Percentiles rank a stretch among this genome's conserved stretches.
Conservation (phyloP, 2,113 vertebrate genomes). For the Taurulus bubalis region DNA sequence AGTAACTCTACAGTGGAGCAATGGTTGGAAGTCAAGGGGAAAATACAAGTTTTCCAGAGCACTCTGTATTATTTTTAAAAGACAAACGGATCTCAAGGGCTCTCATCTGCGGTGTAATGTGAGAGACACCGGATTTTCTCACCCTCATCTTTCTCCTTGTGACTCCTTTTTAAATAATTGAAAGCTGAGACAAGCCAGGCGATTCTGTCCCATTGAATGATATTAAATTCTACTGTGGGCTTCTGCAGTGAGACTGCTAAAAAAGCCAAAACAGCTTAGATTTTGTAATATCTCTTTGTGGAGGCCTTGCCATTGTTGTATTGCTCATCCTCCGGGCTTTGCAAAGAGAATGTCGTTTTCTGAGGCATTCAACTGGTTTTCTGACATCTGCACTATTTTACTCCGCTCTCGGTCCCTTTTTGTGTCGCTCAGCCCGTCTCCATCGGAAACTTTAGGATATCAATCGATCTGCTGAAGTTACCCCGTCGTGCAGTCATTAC, state of each 20-base stretch:
- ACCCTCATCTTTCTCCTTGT: slow-evolving; percentile 59
- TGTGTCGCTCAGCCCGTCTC: slow-evolving; percentile 25
- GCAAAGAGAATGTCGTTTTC: slow-evolving; percentile 50
- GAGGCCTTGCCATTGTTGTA: slow-evolving; percentile 52
- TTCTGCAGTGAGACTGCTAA: slow-evolving; percentile 52
- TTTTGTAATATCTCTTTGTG: slow-evolving; percentile 57
- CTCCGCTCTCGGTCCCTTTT: slow-evolving; percentile 36
- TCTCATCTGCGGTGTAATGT: slow-evolving; percentile 55
- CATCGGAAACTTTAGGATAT: slow-evolving; percentile 13
- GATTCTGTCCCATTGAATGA: slow-evolving; percentile 64
- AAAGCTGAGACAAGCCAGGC: slow-evolving; percentile 66
- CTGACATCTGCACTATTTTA: slow-evolving; percentile 49
- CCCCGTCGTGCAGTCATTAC: slow-evolving; percentile 22
- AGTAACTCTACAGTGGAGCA: slow-evolving; percentile 16
- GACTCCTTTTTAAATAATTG: slow-evolving; percentile 75
- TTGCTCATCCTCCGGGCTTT: slow-evolving; percentile 58
- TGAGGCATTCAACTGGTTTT: slow-evolving; percentile 51
- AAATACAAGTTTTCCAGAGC: slow-evolving; percentile 24
- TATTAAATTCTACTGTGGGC: slow-evolving; percentile 44
- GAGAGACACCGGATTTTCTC: slow-evolving; percentile 67
- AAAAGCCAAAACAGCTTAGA: slow-evolving; percentile 65
- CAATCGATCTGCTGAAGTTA: slow-evolving; percentile 22
- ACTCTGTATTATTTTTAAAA: slow-evolving; percentile 54
- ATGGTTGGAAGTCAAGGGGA: slow-evolving; percentile 23
- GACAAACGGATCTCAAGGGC: slow-evolving; percentile 69